Evolutionary conservation across 2,888 invertebrate genomes (phyloP).

Genomic region (Euspilapteryx auroguttella): DNA sequence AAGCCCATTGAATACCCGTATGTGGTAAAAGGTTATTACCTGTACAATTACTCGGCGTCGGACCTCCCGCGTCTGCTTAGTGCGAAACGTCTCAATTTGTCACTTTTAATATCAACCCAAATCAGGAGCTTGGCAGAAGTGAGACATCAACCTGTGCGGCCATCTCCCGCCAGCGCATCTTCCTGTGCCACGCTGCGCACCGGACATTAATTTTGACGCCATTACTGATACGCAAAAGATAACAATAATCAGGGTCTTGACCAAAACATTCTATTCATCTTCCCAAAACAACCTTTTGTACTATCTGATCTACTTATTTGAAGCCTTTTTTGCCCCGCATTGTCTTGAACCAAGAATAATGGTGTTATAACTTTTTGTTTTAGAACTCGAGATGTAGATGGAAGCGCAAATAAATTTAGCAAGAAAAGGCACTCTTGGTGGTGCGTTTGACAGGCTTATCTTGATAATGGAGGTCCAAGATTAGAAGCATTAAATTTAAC

Average conservation of each 20-base stretch:
- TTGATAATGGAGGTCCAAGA: conserved; percentile 25
- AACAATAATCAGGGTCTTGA: conserved; percentile 50
- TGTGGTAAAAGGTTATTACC: conserved; percentile 19
- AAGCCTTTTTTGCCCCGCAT: conserved; percentile 35
- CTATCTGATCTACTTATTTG: conserved; percentile 49
- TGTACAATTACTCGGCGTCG: conserved; percentile 16
- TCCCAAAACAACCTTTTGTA: conserved; percentile 35
- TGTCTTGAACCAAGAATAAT: conserved; percentile 32
- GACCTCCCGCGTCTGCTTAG: conserved; percentile 31
- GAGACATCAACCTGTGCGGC: conserved; percentile 50
- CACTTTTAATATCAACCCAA: conserved; percentile 27
- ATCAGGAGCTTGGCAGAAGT: conserved; percentile 27
- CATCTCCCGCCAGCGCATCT: conserved; percentile 35
- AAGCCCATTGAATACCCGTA: conserved; percentile 14
- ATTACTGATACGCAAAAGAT: conserved; percentile 40
- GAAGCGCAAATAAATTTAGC: conserved; percentile 45
- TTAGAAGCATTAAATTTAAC: conserved; percentile 33
- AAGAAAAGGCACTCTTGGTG: conserved; percentile 24
- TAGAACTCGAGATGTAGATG: conserved; percentile 21
- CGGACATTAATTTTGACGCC: conserved; percentile 55
- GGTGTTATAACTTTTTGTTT: conserved; percentile 43
- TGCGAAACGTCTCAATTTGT: conserved; percentile 31
- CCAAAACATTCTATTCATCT: conserved; percentile 36
- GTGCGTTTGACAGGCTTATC: conserved; percentile 21
- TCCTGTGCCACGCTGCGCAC: conserved; percentile 50